Percentiles rank a stretch among this genome's conserved stretches.
Evolutionary conservation across 1,140 invertebrate genomes (phyloP).

Genomic region (Ostrea denselamellosa): DNA sequence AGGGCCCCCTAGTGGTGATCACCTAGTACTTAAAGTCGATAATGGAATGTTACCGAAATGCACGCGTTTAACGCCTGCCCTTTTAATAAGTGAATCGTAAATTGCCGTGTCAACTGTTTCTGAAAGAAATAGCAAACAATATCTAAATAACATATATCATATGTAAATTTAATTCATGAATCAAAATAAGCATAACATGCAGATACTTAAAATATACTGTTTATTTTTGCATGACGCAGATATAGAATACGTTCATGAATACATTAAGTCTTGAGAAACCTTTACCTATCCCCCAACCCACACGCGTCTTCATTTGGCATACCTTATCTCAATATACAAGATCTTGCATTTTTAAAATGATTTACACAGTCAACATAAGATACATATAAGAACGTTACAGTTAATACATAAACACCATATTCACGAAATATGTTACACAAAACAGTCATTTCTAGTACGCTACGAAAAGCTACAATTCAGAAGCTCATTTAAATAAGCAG

Average conservation of each 20-base stretch:
- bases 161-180: conserved; percentile 29
- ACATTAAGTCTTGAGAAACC: background rate
- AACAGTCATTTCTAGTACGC: background rate
- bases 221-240: background rate
- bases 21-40: conserved; percentile 5
- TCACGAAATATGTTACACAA: background rate
- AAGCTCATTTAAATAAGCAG: background rate
- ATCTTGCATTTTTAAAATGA: too few relatives aligned
- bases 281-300: background rate
- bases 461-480: background rate
- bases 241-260: background rate
- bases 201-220: background rate
- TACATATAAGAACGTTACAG: background rate
- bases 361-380: background rate
- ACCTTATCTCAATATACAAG: background rate
- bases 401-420: background rate
- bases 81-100: conserved; percentile 31
- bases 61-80: conserved; percentile 4
- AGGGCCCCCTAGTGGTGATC: conserved; percentile 11
- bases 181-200: conserved; percentile 16
- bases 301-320: background rate
- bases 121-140: conserved; percentile 38
- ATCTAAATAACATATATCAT: conserved; percentile 26
- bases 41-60: conserved; percentile 36
- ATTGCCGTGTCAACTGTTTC: conserved; percentile 34